phyloP scores from a whole-genome alignment of 2,113 vertebrate species.

The Phylloscopus trochilus region DNA sequence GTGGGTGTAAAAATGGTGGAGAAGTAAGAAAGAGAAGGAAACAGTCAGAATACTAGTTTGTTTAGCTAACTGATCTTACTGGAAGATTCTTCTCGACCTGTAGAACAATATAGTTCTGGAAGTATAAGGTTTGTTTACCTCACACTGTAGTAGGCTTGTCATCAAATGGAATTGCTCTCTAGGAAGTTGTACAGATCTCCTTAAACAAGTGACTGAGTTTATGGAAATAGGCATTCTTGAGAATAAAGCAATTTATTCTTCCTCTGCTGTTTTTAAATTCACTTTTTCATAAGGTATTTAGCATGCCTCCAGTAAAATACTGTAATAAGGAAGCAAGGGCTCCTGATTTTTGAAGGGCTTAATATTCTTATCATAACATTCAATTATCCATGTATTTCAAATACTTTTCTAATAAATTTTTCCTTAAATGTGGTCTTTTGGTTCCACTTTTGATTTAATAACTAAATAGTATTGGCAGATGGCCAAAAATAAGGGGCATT shows the following conservation, averaged over 20 bases:
- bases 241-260: background rate
- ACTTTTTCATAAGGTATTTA: background rate
- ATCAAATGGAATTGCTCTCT: background rate
- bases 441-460: background rate
- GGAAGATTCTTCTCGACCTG: background rate
- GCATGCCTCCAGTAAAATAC: background rate
- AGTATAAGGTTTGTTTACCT: background rate
- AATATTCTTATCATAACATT: background rate
- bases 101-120: background rate
- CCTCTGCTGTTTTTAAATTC: background rate
- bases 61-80: background rate
- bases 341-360: background rate
- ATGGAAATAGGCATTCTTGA: background rate
- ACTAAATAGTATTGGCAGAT: background rate
- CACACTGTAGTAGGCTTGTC: background rate
- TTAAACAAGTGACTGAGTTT: background rate
- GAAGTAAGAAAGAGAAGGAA: background rate
- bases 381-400: background rate
- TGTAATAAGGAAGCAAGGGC: background rate
- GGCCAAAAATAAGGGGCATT: rapidly evolving
- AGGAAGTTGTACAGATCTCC: background rate
- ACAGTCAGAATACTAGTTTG: background rate
- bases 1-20: background rate
- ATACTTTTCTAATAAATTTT: background rate
- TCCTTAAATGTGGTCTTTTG: background rate